Evolutionary conservation across 2,888 invertebrate species (phyloP).

Genomic region (Chalcosyrphus nemorum): DNA sequence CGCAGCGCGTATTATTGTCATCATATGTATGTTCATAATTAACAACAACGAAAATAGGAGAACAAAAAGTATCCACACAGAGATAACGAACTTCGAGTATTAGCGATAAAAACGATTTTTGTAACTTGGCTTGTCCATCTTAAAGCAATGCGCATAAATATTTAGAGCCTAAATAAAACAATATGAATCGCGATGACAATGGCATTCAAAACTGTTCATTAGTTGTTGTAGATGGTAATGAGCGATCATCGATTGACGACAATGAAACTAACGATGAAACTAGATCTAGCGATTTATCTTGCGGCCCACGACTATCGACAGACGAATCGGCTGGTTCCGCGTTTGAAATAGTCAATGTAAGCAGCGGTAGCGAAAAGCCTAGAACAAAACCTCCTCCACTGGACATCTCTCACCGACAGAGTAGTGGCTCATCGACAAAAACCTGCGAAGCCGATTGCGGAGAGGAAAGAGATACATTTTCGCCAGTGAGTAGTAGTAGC

Average conservation of each 20-base stretch:
- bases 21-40: background rate
- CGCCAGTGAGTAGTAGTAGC: conserved; percentile 78
- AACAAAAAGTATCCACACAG: no score
- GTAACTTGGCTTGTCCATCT: background rate
- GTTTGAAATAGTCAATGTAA: conserved; percentile 54
- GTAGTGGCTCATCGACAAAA: conserved; percentile 78
- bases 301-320: conserved; percentile 29
- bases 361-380: conserved; percentile 20
- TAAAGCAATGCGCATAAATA: conserved; percentile 37
- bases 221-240: conserved; percentile 39
- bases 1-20: background rate
- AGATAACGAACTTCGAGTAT: background rate
- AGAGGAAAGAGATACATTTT: conserved; percentile 81
- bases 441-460: conserved; percentile 80
- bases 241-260: conserved; percentile 27
- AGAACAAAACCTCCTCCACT: conserved; percentile 66
- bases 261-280: conserved; percentile 47
- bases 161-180: conserved; percentile 26
- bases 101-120: background rate
- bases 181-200: conserved; percentile 66
- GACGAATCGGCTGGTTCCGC: conserved; percentile 57
- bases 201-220: conserved; percentile 49
- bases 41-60: background rate
- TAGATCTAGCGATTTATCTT: conserved; percentile 32
- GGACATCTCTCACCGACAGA: conserved; percentile 74